Percentiles rank a stretch among this genome's conserved stretches.
Conservation (phyloP, 2,888 invertebrate species). For the Agriopis marginaria region DNA sequence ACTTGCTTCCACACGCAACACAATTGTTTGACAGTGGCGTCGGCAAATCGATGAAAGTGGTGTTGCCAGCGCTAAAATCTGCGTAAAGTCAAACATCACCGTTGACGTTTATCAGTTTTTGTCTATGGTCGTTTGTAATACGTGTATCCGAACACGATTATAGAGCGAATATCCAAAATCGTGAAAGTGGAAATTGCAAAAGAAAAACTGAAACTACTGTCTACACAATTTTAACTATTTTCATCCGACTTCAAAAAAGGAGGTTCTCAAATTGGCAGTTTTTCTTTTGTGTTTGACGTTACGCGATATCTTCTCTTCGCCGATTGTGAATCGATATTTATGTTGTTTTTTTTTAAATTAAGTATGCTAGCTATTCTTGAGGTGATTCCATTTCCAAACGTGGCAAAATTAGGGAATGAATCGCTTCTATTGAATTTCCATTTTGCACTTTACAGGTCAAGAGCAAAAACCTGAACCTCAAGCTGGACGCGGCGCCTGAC, state of each 20-base stretch:
- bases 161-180: too few species aligned
- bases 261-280: too few species aligned
- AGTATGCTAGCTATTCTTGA: too few species aligned
- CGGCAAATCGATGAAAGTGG: slow-evolving; percentile 69
- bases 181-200: neutral
- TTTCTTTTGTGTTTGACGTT: too few species aligned
- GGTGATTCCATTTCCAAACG: too few species aligned
- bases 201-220: neutral
- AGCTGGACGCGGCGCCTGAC: slow-evolving; percentile 67
- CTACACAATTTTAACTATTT: too few species aligned
- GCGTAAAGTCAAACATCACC: neutral
- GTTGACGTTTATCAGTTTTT: slow-evolving; percentile 19
- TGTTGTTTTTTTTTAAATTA: too few species aligned
- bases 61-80: slow-evolving; percentile 58
- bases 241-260: too few species aligned
- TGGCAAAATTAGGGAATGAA: too few species aligned
- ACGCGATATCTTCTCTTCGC: too few species aligned
- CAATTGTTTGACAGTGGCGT: slow-evolving; percentile 70
- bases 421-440: neutral
- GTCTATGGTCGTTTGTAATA: slow-evolving; percentile 41
- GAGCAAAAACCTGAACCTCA: slow-evolving; percentile 58
- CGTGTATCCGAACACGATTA: slow-evolving; percentile 25
- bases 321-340: too few species aligned
- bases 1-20: slow-evolving; percentile 56
- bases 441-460: slow-evolving; percentile 54